Base-by-base conservation (phyloP, 2,797 vertebrate species). In the Taenioides sp. region DNA sequence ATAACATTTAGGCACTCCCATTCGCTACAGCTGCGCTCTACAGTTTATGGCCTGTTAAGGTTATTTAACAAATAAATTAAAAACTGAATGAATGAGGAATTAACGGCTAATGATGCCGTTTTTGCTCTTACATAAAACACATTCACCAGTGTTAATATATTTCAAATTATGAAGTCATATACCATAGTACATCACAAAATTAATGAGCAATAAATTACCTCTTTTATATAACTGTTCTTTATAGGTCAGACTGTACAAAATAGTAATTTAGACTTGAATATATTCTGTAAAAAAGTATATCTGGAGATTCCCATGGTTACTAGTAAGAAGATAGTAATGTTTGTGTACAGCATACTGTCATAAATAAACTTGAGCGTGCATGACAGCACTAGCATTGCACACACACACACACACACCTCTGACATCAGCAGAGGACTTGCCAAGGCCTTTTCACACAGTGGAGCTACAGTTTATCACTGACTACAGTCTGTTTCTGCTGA, bases 221-320 rank as follows among this genome's bases (percentile, higher is more conserved):
- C 84, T 90, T 86, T 83, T 86, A 86, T 92, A 91, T 89, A 91
- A 83, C 82, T 80, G 84, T 85, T 87, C 84, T 91, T 81, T 89
- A 89, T 91, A 92, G 84, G 82, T 85, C 83, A 87, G 88, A 89
- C 86, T 86, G 91, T 93, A 92, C 82, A 94, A 94, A 93, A 94
- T 93, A 92, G 90, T 83, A 59, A 85, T 93, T 92, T 90, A 84
- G 84, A 87, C 78, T 87, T 89, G 86, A 86, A 88, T 88, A 90
- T 91, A 91, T 90, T 93, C 86, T 88, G 87, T 92, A 91, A 83
- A 93, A 92, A 92, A 91, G 85, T 91, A 93, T 88, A 93, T 87
- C 74, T 89, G 80, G 74, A 79, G 70, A 84, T 60, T 85, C 85
- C 83, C 57, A 65, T 83, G 80, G 67, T 76, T 77, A 76, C 79